Conservation (phyloP, 1,140 invertebrate species). For the Propsilocerus akamusi region DNA sequence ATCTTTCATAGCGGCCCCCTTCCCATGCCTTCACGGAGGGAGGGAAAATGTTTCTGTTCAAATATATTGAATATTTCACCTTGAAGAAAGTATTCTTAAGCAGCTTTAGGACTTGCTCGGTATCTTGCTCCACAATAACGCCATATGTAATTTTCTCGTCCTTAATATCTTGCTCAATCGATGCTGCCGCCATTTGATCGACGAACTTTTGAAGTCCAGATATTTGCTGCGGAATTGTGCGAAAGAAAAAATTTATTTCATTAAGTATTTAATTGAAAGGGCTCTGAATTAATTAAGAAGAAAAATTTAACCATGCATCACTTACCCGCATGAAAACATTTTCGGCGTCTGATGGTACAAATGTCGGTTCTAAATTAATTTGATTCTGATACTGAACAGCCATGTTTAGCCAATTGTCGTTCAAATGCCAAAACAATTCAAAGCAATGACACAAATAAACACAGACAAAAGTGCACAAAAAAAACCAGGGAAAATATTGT, state of each 20-base stretch:
- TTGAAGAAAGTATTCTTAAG: constrained; percentile 26
- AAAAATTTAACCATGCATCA: not conserved
- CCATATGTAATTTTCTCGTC: not conserved
- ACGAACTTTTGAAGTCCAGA: not conserved
- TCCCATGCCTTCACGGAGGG: no score
- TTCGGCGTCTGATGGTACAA: not conserved
- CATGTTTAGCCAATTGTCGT: not conserved
- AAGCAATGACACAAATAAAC: not conserved
- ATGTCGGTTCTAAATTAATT: not conserved
- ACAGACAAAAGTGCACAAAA: no score
- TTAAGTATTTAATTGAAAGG: not conserved
- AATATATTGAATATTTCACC: constrained; percentile 10
- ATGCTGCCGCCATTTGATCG: not conserved
- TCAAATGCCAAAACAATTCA: not conserved
- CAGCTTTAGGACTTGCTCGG: constrained; percentile 13
- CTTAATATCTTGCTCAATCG: not conserved
- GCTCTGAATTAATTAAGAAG: not conserved
- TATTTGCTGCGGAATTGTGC: not conserved
- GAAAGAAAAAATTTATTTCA: not conserved
- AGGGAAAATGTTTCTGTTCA: no score
- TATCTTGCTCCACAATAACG: constrained; percentile 12
- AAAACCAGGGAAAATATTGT: no score
- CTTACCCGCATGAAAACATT: not conserved
- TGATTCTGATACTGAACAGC: not conserved
- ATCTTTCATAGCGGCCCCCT: no score